These are phyloP conservation scores for Microtus ochrogaster DNA, from an alignment of 2,113 vertebrate species.

Conservation along the genomic window DNA sequence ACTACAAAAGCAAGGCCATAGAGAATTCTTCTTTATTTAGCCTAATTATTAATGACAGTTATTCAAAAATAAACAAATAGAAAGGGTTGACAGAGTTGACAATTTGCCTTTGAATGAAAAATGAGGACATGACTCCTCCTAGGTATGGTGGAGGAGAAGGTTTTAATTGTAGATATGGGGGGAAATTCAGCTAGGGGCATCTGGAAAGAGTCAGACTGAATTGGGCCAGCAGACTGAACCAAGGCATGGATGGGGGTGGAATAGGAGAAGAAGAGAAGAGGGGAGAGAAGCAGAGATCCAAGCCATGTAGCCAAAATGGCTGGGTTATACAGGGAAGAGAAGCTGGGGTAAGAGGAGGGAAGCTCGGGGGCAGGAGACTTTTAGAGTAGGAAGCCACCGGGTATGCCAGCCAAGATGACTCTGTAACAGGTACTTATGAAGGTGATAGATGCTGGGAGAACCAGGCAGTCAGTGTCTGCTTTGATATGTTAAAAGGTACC, in stretches of 20 bases:
- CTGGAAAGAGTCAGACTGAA: neutral
- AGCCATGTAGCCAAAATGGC: neutral
- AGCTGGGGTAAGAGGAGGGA: neutral
- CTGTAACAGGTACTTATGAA: neutral
- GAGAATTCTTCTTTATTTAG: neutral
- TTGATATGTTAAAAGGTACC: neutral
- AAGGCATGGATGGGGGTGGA: too few species aligned
- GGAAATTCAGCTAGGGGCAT: neutral
- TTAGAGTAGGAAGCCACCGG: neutral
- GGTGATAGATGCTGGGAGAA: neutral
- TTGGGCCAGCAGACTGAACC: neutral
- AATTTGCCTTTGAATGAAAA: neutral
- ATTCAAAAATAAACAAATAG: conserved; percentile 25
- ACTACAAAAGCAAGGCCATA: neutral
- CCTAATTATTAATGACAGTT: neutral
- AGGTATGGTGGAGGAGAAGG: neutral
- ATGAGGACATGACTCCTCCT: neutral
- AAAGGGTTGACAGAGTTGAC: neutral
- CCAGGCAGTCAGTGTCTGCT: neutral
- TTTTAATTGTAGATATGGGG: neutral
- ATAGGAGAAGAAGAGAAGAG: neutral
- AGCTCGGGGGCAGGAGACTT: neutral
- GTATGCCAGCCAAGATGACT: neutral
- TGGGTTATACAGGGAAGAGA: neutral
- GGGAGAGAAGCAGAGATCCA: neutral